Evolutionary conservation across 2,113 vertebrate genomes (phyloP), one percentile per base, ranked within the genome.

Genomic region (Nicator chloris): DNA sequence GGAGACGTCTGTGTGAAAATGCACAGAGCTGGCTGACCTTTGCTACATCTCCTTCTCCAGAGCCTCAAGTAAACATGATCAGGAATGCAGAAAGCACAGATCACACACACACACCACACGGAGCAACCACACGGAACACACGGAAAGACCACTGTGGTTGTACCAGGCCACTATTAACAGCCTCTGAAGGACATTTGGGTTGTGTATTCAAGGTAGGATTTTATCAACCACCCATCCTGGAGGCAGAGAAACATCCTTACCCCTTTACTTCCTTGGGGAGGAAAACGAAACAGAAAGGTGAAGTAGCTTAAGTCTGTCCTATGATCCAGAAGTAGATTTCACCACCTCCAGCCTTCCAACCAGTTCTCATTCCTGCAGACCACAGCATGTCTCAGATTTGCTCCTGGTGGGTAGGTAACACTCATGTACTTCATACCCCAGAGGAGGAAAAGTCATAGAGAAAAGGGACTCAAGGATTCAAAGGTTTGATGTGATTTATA

Each of bases 391-490:
- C 73, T 82, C 78, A 72, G 65, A 56, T 80, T 53, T 79, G 57
- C 50, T 65, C 70, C 82, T 82, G 75, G 59, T 79, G 51, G 77
- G 70, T 47, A 79, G 65, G 39, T 82, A 94, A 82, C 54, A 73
- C 42, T 53, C 27, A 6, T 7, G 26, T 53, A 72, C 83, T 81
- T 84, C 70, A 92, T 50, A 89, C 30, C 54, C 50, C 53, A 82
- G 63, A 73, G 61, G 15, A 66, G 24, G 50, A 79, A 60, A 79
- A 91, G 30, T 59, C 63, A 75, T 6, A 73, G 50, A 4, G 1
- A 79, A 89, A 91, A 91, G 65, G 39, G 42, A 94, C 53, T 90
- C 82, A 47, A 92, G 75, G 84, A 92, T 73, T 88, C 82, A 91
- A 85, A 90, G 78, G 54, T 91, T 93, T 70, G 54, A 17, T 45